These are phyloP conservation scores for Chaetodon auriga DNA, from an alignment of 2,113 vertebrate species.

Conservation along the genomic window DNA sequence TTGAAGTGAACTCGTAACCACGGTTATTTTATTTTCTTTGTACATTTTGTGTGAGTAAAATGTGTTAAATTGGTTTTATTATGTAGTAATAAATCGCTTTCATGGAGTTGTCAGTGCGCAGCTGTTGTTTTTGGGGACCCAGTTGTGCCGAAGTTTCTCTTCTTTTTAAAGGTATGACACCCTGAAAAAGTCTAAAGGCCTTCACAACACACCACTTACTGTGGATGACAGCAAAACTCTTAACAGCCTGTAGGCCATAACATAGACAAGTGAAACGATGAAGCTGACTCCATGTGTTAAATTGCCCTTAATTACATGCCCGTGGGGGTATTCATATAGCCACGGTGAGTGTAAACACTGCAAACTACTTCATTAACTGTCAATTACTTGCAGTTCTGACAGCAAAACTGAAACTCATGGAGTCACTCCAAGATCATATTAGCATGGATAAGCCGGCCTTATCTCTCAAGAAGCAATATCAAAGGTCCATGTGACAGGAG, in stretches of 20 bases:
- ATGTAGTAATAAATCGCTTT: not conserved
- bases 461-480: constrained; percentile 63
- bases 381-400: not conserved
- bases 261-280: not conserved
- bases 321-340: not conserved
- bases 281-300: not conserved
- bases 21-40: not conserved
- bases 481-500: constrained; percentile 75
- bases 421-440: constrained; percentile 31
- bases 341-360: not conserved
- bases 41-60: not conserved
- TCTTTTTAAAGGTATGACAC: not conserved
- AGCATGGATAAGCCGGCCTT: constrained; percentile 46
- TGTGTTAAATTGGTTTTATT: not conserved
- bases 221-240: not conserved
- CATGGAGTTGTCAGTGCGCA: constrained; percentile 1
- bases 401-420: constrained; percentile 16
- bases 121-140: constrained; percentile 37
- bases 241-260: not conserved
- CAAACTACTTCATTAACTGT: too few relatives aligned
- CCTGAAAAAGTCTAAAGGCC: not conserved
- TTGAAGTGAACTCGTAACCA: not conserved
- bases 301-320: not conserved
- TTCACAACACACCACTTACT: not conserved
- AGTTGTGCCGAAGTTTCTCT: constrained; percentile 26